Evolutionary conservation across 2,888 invertebrate species (phyloP).

Genomic region (Amiota communis): DNA sequence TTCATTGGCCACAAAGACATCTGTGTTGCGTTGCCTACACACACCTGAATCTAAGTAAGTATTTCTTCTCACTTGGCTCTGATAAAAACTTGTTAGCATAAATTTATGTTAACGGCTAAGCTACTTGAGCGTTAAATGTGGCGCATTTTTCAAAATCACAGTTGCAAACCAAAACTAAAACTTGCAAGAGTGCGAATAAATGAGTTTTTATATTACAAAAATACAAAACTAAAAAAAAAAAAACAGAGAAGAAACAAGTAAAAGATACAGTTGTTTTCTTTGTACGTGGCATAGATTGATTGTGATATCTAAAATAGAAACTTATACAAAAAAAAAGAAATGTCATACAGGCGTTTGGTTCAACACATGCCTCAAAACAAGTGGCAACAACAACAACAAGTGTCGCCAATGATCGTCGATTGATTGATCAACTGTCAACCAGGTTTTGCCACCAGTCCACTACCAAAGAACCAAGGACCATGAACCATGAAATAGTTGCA

Average conservation of each 20-base stretch:
- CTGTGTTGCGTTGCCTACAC: too few species aligned
- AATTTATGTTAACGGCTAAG: constrained; percentile 19
- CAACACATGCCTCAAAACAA: constrained; percentile 1
- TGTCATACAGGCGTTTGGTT: constrained; percentile 5
- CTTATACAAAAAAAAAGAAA: neutral
- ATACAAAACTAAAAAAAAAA: too few species aligned
- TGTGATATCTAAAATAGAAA: neutral
- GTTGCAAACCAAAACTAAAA: neutral
- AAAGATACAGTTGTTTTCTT: too few species aligned
- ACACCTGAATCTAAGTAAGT: too few species aligned
- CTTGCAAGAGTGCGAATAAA: neutral
- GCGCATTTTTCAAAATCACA: constrained; percentile 20
- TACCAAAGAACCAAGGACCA: constrained; percentile 33
- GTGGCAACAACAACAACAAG: neutral
- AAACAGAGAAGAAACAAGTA: too few species aligned
- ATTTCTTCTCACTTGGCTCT: neutral
- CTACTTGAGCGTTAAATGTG: constrained; percentile 7
- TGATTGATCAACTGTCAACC: constrained; percentile 17
- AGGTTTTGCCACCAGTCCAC: constrained; percentile 39
- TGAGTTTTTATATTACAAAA: neutral
- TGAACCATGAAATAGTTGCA: constrained; percentile 39
- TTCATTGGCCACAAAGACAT: too few species aligned
- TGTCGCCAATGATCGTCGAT: neutral
- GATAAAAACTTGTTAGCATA: neutral
- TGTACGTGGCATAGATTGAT: too few species aligned